Evolutionary conservation across 2,888 invertebrate species (phyloP), one percentile per base, ranked within the genome.

Genomic region (Caenorhabditis imperialis): DNA sequence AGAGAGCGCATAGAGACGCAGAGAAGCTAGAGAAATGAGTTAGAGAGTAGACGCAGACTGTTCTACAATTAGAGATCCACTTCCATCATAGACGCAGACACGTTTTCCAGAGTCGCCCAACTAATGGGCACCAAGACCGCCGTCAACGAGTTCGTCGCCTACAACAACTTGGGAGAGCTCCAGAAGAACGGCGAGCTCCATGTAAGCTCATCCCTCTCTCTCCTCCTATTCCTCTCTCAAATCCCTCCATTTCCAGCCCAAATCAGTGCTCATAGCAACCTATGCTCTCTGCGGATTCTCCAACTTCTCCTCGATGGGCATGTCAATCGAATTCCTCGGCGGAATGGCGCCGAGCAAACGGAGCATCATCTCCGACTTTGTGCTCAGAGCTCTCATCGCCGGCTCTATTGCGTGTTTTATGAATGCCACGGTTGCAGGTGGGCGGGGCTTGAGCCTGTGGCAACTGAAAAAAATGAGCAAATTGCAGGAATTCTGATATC

Each of bases 221-320:
- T n/a, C n/a, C n/a, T n/a, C n/a, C n/a, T n/a, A n/a, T n/a, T n/a
- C n/a, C n/a, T n/a, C n/a, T n/a, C n/a, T n/a, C n/a, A n/a, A n/a
- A n/a, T n/a, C 16, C 1, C 22, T 20, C n/a, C 10, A 14, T 38
- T n/a, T 33, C 2, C 70, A 83, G 83, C 67, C 72, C 8, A 73
- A 82, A 42, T 72, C 84, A 8, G 81, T 83, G 14, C 82, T 88
- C 81, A 85, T 88, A n/a, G 84, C 85, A 16, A 87, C 87, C 0
- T 90, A 89, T 74, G 90, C 90, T 0, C 82, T 90, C 30, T 90
- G 90, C 81, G 90, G 90, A 2, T 90, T 90, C 82, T 88, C 90
- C 33, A 90, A 90, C 83, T 84, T 90, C 50, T 85, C 88, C 33
- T 89, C 90, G 3, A 88, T 90, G 38, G 90, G 90, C 7, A 89